phyloP scores from a whole-genome alignment of 2,888 invertebrate species.

The Exephanes ischioxanthus region DNA sequence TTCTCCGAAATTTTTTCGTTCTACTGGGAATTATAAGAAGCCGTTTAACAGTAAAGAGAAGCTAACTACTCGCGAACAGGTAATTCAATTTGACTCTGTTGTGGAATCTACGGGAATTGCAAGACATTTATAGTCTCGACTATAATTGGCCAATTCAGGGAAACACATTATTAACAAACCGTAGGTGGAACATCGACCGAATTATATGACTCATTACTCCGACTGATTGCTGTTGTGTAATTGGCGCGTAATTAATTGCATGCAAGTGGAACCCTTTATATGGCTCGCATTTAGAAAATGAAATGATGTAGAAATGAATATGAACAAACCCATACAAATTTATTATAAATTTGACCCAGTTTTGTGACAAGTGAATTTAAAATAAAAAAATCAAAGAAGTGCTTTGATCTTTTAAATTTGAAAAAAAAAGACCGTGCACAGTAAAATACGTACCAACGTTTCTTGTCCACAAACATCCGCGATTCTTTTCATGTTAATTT shows the following conservation, averaged over 20 bases:
- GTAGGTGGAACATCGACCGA: neutral
- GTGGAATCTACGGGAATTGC: neutral
- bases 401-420: no score
- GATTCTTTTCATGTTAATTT: neutral
- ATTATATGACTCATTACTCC: neutral
- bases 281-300: neutral
- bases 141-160: no score
- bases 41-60: neutral
- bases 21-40: neutral
- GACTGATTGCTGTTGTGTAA: neutral
- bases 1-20: neutral
- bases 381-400: no score
- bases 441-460: neutral
- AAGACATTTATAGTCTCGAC: neutral
- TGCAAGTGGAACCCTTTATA: neutral
- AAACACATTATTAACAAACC: neutral
- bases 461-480: neutral
- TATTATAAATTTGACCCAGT: neutral
- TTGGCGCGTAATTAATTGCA: neutral
- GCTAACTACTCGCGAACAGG: neutral
- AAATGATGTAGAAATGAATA: neutral
- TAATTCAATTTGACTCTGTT: neutral
- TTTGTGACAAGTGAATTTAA: neutral
- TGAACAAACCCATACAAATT: neutral
- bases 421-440: no score